phyloP scores from a whole-genome alignment of 2,888 invertebrate genomes.

The Subacronicta megacephala region DNA sequence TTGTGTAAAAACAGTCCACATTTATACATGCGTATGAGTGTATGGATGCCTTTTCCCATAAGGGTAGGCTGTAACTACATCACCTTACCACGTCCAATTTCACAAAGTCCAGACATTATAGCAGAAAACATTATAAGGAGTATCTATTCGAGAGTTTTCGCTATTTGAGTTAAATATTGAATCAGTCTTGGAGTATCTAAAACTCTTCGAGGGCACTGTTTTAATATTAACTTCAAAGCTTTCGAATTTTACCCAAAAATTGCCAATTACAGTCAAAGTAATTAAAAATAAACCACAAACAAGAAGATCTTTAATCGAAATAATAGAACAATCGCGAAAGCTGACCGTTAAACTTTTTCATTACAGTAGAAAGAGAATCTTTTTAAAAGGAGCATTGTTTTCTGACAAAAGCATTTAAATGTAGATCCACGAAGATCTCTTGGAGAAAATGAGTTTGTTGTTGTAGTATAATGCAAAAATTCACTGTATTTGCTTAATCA shows the following conservation, averaged over 20 bases:
- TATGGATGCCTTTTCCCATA: too few relatives aligned
- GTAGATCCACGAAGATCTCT: constrained; percentile 60
- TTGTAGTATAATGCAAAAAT: constrained; percentile 62
- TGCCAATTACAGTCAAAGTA: constrained; percentile 25
- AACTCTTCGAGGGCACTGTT: background rate
- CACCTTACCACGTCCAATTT: too few relatives aligned
- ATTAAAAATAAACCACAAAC: constrained; percentile 40
- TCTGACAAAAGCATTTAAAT: constrained; percentile 60
- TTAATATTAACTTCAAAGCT: background rate
- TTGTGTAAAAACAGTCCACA: too few relatives aligned
- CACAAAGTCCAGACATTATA: too few relatives aligned
- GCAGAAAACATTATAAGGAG: too few relatives aligned
- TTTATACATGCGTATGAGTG: too few relatives aligned
- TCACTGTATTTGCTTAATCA: constrained; percentile 54
- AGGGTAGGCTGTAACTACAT: too few relatives aligned
- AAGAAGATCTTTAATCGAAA: constrained; percentile 33
- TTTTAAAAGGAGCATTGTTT: constrained; percentile 64
- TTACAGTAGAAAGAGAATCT: constrained; percentile 47
- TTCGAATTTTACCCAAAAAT: constrained; percentile 5
- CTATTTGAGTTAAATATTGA: too few relatives aligned
- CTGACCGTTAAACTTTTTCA: constrained; percentile 60
- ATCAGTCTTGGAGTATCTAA: too few relatives aligned
- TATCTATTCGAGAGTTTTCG: too few relatives aligned
- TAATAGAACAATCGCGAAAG: constrained; percentile 42
- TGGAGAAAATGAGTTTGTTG: constrained; percentile 62